These are phyloP conservation scores for Eupithecia centaureata DNA, from an alignment of 2,888 invertebrate species.

Conservation along the genomic window DNA sequence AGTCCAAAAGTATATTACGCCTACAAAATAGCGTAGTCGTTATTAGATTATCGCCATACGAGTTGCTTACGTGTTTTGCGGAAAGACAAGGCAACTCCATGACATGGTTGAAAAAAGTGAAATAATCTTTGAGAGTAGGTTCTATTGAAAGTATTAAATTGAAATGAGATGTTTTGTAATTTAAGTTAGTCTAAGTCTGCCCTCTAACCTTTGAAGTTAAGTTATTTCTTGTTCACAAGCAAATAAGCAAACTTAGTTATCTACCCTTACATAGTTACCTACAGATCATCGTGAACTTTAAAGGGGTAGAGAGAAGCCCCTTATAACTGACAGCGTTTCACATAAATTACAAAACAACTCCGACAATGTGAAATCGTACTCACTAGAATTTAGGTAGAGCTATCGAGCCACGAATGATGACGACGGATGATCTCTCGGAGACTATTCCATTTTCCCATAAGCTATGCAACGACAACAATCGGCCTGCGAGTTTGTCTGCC, in stretches of 20 bases:
- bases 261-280: conserved; percentile 5
- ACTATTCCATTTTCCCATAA: conserved; percentile 46
- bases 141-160: conserved; percentile 18
- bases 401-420: conserved; percentile 4
- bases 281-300: not conserved
- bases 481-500: not conserved
- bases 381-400: conserved; percentile 9
- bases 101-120: conserved; percentile 70
- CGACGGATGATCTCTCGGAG: conserved; percentile 39
- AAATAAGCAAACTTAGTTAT: conserved; percentile 3
- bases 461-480: conserved; percentile 50
- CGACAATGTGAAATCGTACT: conserved; percentile 2
- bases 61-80: conserved; percentile 74
- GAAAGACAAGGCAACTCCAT: conserved; percentile 76
- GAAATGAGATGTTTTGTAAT: conserved; percentile 10
- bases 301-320: conserved; percentile 1
- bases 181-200: conserved; percentile 5
- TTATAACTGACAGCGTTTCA: not conserved
- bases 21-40: conserved; percentile 84
- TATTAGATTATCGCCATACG: conserved; percentile 82
- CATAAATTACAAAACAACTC: conserved; percentile 17
- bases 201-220: conserved; percentile 3
- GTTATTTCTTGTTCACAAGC: conserved; percentile 10
- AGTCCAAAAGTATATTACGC: conserved; percentile 85
- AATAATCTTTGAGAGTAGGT: conserved; percentile 64